These are phyloP conservation scores for Periophthalmodon schlosseri DNA, from an alignment of 2,113 vertebrate species.

Conservation along the genomic window DNA sequence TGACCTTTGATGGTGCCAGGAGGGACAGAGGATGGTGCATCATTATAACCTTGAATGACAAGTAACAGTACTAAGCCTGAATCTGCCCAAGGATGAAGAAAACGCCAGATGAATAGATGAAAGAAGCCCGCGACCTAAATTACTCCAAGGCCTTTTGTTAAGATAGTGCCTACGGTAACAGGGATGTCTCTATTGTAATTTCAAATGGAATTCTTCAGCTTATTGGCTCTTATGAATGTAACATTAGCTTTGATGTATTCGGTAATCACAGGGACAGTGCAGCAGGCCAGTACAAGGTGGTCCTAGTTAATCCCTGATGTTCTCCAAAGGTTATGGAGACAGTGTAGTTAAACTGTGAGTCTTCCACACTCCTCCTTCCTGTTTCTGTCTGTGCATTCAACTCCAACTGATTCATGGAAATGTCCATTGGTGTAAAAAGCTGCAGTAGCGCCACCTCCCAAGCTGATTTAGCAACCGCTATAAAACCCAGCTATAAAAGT, in stretches of 20 bases:
- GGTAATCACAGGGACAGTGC: constrained; percentile 10
- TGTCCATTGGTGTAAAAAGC: constrained; percentile 43
- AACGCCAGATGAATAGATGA: constrained; percentile 41
- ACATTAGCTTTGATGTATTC: constrained; percentile 26
- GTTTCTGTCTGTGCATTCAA: constrained; percentile 5
- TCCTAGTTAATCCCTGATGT: constrained; percentile 1
- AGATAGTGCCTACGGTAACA: constrained; percentile 18
- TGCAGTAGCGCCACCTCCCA: constrained; percentile 32
- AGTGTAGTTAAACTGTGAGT: background rate
- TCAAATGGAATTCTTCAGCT: constrained; percentile 37
- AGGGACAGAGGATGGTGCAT: constrained; percentile 49
- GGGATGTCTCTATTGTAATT: constrained; percentile 25
- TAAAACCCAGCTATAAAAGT: constrained; percentile 48
- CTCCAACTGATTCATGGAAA: constrained; percentile 54
- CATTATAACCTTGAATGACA: constrained; percentile 63
- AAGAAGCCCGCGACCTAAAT: constrained; percentile 34
- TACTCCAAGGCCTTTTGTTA: constrained; percentile 21
- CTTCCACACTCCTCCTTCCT: background rate
- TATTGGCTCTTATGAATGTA: constrained; percentile 24
- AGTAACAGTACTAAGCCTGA: constrained; percentile 34
- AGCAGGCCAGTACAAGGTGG: constrained; percentile 1
- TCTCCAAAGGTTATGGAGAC: constrained; percentile 9
- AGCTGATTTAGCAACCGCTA: constrained; percentile 51
- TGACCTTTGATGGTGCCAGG: constrained; percentile 60
- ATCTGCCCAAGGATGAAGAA: constrained; percentile 50